These are phyloP conservation scores for Clinocottus analis DNA, from an alignment of 2,113 vertebrate genomes.

Conservation along the genomic window DNA sequence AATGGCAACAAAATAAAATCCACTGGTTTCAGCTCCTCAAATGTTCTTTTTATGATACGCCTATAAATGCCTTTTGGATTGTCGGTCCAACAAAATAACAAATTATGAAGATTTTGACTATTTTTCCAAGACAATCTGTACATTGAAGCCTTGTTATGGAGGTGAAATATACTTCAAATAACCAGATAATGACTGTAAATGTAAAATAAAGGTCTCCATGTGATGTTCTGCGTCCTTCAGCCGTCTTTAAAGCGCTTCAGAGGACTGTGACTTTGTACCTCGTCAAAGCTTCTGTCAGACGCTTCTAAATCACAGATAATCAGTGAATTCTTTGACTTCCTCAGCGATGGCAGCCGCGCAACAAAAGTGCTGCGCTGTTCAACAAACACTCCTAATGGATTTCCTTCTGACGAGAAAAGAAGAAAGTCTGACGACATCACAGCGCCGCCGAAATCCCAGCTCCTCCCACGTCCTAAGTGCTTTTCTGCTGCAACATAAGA, in stretches of 20 bases:
- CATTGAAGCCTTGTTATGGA: not conserved
- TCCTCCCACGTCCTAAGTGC: conserved; percentile 69
- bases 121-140: too few species aligned
- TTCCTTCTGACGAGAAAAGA: conserved; percentile 50
- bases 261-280: conserved; percentile 15
- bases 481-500: conserved; percentile 62
- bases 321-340: conserved; percentile 55
- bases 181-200: not conserved
- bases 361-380: conserved; percentile 72
- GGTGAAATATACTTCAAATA: not conserved
- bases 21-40: not conserved
- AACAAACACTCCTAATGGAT: conserved; percentile 70
- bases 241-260: conserved; percentile 19
- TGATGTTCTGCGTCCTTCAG: not conserved
- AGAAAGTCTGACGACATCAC: conserved; percentile 46
- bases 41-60: not conserved
- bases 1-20: not conserved
- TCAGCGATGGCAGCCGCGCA: conserved; percentile 63
- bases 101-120: too few species aligned
- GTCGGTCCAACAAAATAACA: not conserved
- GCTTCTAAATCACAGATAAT: conserved; percentile 54
- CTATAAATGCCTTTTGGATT: not conserved
- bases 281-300: conserved; percentile 54
- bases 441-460: conserved; percentile 42
- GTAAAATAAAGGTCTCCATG: not conserved